Percentiles rank a stretch among this genome's conserved stretches.
These are phyloP conservation scores for Temnothorax curvispinosus DNA, from an alignment of 1,140 invertebrate species.

Conservation along the genomic window DNA sequence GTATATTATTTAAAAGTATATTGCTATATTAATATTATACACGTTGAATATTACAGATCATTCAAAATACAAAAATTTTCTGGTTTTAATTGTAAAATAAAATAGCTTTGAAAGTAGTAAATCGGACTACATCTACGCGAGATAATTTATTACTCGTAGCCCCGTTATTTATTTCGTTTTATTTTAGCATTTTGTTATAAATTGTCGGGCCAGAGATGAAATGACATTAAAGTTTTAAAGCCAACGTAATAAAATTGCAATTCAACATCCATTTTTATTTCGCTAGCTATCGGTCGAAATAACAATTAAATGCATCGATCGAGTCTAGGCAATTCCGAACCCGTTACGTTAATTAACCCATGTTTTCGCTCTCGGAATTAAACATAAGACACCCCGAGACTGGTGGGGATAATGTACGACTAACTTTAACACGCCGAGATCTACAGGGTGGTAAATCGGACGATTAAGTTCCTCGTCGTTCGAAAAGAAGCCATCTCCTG, in stretches of 20 bases:
- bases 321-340: conserved; percentile 42
- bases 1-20: conserved; percentile 5
- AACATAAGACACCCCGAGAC: conserved; percentile 22
- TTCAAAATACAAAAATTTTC: background rate
- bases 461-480: conserved; percentile 25
- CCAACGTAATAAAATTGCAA: conserved; percentile 13
- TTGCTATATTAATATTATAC: background rate
- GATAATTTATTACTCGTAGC: background rate
- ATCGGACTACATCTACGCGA: background rate
- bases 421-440: conserved; percentile 21
- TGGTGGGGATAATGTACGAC: background rate
- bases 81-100: background rate
- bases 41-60: conserved; percentile 11
- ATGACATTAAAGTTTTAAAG: background rate
- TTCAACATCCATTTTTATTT: background rate
- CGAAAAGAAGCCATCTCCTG: conserved; percentile 3
- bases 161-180: background rate
- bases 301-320: conserved; percentile 28
- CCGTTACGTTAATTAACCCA: conserved; percentile 63
- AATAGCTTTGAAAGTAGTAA: background rate
- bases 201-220: background rate
- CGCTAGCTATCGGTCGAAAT: background rate
- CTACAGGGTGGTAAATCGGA: background rate
- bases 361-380: conserved; percentile 64
- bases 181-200: background rate